Base-by-base conservation (phyloP, 2,113 vertebrate genomes). In the Nothocercus nigrocapillus region DNA sequence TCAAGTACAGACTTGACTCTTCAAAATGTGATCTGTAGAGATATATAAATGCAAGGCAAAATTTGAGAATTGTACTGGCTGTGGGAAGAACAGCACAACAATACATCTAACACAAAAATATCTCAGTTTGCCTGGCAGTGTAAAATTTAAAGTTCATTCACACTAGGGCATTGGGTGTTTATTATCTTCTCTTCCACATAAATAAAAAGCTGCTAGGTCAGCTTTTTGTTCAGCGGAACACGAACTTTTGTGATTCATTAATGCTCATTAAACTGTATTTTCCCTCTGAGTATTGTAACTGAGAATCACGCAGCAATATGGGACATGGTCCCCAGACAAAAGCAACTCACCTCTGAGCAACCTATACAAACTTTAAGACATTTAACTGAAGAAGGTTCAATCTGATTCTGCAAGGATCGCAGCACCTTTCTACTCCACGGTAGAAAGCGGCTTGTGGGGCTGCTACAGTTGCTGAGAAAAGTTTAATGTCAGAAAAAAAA, bases 181-280 rank as follows among this genome's bases (percentile, higher is more conserved):
- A 81, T 82, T 87, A 78, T 83, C 62, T 49, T 62, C 51, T 64
- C 68, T 72, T 89, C 62, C 67, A 89, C 74, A 85, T 40, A 82
- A 72, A 81, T 14, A 56, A 80, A 56, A 83, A 75, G 40, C 78
- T 79, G 34, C 63, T 58, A 82, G 74, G 56, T 95, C 90, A 93
- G 90, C 76, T 89, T 92, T 93, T 84, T 86, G 19, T 76, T 78
- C 9, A 32, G 45, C 81, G 7, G 54, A 72, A 68, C 47, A 21
- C 38, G 36, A 81, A 17, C 2, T 75, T 88, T 66, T 49, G 69
- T 93, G 92, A 93, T 89, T 96, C 67, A 93, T 87, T 92, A 92
- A 49, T 68, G 79, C 75, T 92, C 58, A 85, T 94, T 89, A 94
- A 63, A 30, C 14, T 73, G 58, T 56, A 51, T 73, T 89, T 76